A percentile compares a stretch with the other conserved stretches of the same genome.
These are phyloP conservation scores for Meandrusa payeni DNA, from an alignment of 2,888 invertebrate genomes.

Conservation along the genomic window DNA sequence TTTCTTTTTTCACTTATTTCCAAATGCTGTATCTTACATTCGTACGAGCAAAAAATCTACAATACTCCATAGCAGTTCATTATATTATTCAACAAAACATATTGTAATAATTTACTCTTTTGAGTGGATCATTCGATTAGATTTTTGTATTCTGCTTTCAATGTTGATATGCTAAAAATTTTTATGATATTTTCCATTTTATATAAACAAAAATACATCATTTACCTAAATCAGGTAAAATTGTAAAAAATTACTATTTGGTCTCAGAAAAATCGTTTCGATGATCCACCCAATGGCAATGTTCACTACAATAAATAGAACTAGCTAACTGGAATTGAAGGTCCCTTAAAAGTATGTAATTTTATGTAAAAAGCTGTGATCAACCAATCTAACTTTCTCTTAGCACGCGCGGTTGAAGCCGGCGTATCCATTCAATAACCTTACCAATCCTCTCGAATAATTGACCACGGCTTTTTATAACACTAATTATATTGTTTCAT, in stretches of 20 bases:
- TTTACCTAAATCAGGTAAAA: constrained; percentile 68
- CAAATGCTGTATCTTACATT: constrained; percentile 70
- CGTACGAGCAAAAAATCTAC: constrained; percentile 69
- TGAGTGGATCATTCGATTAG: constrained; percentile 58
- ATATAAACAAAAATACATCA: constrained; percentile 65
- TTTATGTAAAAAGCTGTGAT: constrained; percentile 68
- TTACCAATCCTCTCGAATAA: constrained; percentile 41
- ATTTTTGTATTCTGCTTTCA: constrained; percentile 50
- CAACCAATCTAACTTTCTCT: constrained; percentile 54
- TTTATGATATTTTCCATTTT: constrained; percentile 70
- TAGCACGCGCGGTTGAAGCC: constrained; percentile 8
- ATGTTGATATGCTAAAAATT: constrained; percentile 74
- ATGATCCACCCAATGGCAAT: constrained; percentile 68
- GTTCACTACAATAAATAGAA: constrained; percentile 77
- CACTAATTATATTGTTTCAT: constrained; percentile 75
- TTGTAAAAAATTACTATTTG: constrained; percentile 76
- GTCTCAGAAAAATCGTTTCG: constrained; percentile 65
- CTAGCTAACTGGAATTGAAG: constrained; percentile 80
- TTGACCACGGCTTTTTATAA: constrained; percentile 73
- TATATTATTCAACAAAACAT: constrained; percentile 74
- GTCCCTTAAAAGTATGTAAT: constrained; percentile 80
- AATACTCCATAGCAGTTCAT: constrained; percentile 62
- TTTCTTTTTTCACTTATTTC: constrained; percentile 77
- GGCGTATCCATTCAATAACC: constrained; percentile 21
- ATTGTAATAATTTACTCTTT: constrained; percentile 66